Conservation (phyloP, 2,888 invertebrate genomes). For the Hirudinaria manillensis region DNA sequence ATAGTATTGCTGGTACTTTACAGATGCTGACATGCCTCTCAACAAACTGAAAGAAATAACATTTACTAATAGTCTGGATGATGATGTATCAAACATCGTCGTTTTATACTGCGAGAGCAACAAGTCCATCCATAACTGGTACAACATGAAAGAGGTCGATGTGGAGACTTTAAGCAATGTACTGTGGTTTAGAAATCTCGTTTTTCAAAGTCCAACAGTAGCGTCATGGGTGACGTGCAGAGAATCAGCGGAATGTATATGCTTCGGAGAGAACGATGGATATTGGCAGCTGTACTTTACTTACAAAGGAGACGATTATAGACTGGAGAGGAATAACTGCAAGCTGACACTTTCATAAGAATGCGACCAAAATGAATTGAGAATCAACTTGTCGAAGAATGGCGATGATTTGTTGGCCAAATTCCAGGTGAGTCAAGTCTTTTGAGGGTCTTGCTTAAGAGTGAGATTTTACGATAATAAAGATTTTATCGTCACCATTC, state of each 20-base stretch:
- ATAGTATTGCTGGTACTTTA: too few relatives aligned
- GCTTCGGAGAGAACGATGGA: background rate
- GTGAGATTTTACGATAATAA: too few relatives aligned
- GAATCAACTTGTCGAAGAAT: too few relatives aligned
- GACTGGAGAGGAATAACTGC: background rate
- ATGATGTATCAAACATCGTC: background rate
- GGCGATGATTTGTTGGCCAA: too few relatives aligned
- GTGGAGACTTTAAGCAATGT: conserved; percentile 11
- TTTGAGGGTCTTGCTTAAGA: too few relatives aligned
- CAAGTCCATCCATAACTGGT: conserved; percentile 15
- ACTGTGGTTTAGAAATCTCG: background rate
- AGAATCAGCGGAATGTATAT: background rate
- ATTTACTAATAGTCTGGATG: background rate
- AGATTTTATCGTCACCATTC: too few relatives aligned
- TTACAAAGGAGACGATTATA: background rate
- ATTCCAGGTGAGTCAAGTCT: too few relatives aligned
- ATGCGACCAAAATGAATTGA: background rate
- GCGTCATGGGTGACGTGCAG: background rate
- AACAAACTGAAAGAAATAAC: background rate
- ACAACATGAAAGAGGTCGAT: background rate
- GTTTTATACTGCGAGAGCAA: conserved; percentile 8
- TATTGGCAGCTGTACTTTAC: conserved; percentile 9
- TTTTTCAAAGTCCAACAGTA: background rate
- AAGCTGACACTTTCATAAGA: background rate
- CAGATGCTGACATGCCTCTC: background rate